A percentile compares a stretch with the other conserved stretches of the same genome.
Evolutionary conservation across 2,888 invertebrate genomes (phyloP).

Genomic region (Pterostichus niger): DNA sequence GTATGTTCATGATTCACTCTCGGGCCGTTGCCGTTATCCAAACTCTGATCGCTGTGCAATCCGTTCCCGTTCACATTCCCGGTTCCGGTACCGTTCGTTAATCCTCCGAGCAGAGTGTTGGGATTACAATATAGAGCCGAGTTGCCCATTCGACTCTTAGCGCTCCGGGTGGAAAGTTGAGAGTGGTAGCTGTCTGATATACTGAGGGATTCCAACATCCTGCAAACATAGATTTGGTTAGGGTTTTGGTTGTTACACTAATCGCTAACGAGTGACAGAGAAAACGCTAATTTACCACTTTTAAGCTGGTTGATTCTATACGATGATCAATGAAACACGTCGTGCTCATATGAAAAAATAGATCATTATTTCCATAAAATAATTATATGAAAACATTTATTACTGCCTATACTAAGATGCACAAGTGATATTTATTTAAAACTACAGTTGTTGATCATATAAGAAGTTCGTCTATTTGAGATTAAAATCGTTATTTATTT

Average conservation of each 20-base stretch:
- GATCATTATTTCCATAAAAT: too few relatives aligned
- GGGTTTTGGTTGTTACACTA: background rate
- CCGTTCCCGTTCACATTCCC: slow-evolving; percentile 9
- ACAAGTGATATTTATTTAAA: too few relatives aligned
- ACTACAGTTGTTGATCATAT: too few relatives aligned
- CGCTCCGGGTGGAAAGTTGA: slow-evolving; percentile 68
- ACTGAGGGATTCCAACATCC: slow-evolving; percentile 62
- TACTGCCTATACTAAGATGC: too few relatives aligned
- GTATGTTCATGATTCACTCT: slow-evolving; percentile 87
- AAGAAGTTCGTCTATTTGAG: too few relatives aligned
- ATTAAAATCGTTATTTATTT: too few relatives aligned
- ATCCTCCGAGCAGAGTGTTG: slow-evolving; percentile 71
- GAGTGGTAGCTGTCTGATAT: slow-evolving; percentile 37
- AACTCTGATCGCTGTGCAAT: slow-evolving; percentile 25
- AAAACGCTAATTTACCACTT: too few relatives aligned
- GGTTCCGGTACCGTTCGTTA: slow-evolving; percentile 69
- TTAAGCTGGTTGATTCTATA: too few relatives aligned
- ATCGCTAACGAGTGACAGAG: background rate
- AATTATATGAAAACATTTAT: too few relatives aligned
- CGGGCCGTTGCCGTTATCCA: slow-evolving; percentile 61
- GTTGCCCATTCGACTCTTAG: slow-evolving; percentile 70
- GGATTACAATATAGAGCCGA: slow-evolving; percentile 72
- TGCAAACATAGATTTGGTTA: slow-evolving; percentile 2
- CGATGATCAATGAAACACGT: too few relatives aligned
- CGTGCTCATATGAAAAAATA: too few relatives aligned